phyloP scores from a whole-genome alignment of 2,888 invertebrate genomes.

The Drosophila ustulata region DNA sequence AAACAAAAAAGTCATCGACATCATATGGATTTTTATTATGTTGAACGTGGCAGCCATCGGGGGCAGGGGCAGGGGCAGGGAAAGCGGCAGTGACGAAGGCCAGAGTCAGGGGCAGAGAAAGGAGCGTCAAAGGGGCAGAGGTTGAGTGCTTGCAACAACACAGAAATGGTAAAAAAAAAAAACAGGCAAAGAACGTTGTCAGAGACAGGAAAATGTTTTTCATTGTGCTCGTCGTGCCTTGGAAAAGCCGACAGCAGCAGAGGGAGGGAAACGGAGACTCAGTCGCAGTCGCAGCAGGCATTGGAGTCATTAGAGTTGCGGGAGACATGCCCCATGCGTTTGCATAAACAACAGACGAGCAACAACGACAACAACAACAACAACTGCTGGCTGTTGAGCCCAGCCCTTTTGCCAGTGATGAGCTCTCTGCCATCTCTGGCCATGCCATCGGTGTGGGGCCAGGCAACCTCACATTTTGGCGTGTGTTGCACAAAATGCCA shows the following conservation, averaged over 20 bases:
- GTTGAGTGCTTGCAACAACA: conserved; percentile 30
- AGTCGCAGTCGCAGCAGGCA: conserved; percentile 42
- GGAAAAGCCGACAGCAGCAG: conserved; percentile 63
- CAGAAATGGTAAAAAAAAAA: neutral
- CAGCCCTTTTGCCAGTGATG: conserved; percentile 58
- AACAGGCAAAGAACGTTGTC: conserved; percentile 34
- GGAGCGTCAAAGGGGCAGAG: conserved; percentile 35
- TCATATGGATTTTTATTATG: conserved; percentile 71
- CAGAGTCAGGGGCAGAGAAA: conserved; percentile 13
- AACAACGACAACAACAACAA: conserved; percentile 37
- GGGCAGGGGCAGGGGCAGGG: neutral
- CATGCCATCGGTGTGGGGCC: conserved; percentile 5
- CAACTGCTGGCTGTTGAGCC: conserved; percentile 10
- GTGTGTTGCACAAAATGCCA: conserved; percentile 79
- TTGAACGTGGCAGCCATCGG: conserved; percentile 37
- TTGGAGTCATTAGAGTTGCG: conserved; percentile 76
- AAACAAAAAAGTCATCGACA: conserved; percentile 74
- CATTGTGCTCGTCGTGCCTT: conserved; percentile 66
- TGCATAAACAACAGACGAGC: conserved; percentile 68
- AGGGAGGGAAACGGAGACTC: neutral
- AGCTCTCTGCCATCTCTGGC: conserved; percentile 15
- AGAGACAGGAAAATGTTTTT: conserved; percentile 77
- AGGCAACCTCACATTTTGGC: conserved; percentile 58
- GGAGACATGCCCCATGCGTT: conserved; percentile 80
- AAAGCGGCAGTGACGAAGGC: conserved; percentile 1